These are phyloP conservation scores for Oenanthe oenanthe DNA, from an alignment of 2,113 vertebrate species.

Conservation along the genomic window DNA sequence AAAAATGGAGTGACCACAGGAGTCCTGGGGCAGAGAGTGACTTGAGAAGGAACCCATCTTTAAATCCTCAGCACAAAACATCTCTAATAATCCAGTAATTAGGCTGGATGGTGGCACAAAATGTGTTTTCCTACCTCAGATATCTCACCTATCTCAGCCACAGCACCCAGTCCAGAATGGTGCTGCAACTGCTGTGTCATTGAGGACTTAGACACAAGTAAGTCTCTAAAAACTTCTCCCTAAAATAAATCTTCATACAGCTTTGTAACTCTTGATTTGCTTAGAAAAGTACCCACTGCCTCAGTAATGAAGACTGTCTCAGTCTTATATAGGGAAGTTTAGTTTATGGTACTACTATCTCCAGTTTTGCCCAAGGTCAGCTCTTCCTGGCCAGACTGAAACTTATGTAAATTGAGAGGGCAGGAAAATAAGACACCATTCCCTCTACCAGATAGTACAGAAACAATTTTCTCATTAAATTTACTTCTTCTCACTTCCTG, in stretches of 20 bases:
- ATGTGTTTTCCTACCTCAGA: rapidly evolving
- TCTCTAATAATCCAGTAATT: not conserved
- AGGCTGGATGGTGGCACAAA: not conserved
- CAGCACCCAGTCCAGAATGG: not conserved
- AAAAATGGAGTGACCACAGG: not conserved
- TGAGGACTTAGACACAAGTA: not conserved
- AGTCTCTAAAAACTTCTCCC: not conserved
- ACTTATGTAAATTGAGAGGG: rapidly evolving
- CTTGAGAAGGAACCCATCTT: not conserved
- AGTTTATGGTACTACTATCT: not conserved
- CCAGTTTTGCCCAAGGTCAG: not conserved
- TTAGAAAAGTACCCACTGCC: not conserved
- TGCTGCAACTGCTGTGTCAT: not conserved
- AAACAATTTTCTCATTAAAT: not conserved
- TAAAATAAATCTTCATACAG: not conserved
- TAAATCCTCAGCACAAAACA: not conserved
- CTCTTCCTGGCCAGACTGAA: not conserved
- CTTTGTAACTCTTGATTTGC: not conserved
- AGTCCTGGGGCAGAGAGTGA: not conserved
- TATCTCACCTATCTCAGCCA: not conserved
- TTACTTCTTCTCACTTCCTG: not conserved
- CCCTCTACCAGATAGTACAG: not conserved
- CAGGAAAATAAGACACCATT: not conserved
- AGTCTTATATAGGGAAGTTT: rapidly evolving
- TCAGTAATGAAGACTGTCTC: not conserved